phyloP scores from a whole-genome alignment of 2,113 vertebrate genomes.

The Archocentrus centrarchus region DNA sequence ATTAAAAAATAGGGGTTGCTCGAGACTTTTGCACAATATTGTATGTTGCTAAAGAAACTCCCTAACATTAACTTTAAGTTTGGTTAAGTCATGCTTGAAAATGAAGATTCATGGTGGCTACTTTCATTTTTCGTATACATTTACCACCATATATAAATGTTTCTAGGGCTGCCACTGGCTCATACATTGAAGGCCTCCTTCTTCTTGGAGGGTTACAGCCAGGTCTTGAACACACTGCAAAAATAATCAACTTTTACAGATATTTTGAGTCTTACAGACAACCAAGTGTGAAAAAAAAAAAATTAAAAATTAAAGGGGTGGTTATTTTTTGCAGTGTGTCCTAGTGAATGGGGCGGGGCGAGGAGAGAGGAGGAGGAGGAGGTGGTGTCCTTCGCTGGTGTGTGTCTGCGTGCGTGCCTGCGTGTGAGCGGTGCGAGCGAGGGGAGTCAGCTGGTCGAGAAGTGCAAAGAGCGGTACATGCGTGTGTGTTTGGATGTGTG shows the following conservation, averaged over 20 bases:
- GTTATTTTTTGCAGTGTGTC: constrained; percentile 56
- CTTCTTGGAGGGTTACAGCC: constrained; percentile 39
- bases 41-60: not conserved
- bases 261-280: not conserved
- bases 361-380: constrained; percentile 8
- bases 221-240: constrained; percentile 57
- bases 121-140: not conserved
- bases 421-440: constrained; percentile 6
- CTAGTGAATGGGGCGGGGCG: constrained; percentile 53
- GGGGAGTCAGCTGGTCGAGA: constrained; percentile 65
- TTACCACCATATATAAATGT: not conserved
- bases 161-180: not conserved
- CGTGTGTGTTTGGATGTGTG: constrained; percentile 20
- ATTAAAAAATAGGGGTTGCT: not conserved
- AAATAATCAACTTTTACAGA: not conserved
- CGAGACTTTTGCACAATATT: not conserved
- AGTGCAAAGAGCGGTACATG: constrained; percentile 41
- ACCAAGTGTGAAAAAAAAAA: not conserved
- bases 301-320: not conserved
- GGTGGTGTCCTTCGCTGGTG: constrained; percentile 13
- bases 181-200: not conserved
- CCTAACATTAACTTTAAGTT: too few relatives aligned
- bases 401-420: not conserved
- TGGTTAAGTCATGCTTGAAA: too few relatives aligned
- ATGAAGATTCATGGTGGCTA: not conserved